Conservation (phyloP, 2,888 invertebrate species). For the Tenodera sinensis region DNA sequence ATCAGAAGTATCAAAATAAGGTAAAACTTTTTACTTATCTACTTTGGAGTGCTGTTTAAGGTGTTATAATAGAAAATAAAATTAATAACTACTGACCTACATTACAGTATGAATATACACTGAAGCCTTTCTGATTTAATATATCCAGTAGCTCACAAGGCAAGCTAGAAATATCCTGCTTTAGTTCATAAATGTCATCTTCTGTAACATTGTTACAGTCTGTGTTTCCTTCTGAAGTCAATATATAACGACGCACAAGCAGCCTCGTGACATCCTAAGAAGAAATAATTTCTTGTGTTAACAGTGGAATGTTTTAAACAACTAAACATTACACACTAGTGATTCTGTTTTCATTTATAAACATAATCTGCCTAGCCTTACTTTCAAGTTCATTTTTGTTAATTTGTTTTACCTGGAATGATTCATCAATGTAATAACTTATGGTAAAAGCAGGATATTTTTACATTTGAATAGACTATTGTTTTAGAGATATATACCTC, state of each 20-base stretch:
- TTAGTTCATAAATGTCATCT: slow-evolving; percentile 1
- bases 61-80: neutral
- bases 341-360: neutral
- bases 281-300: neutral
- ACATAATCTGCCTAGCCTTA: no score
- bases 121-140: neutral
- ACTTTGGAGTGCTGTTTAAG: neutral
- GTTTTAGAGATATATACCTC: neutral
- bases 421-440: neutral
- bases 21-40: neutral
- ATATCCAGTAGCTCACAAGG: neutral
- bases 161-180: slow-evolving; percentile 1
- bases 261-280: neutral
- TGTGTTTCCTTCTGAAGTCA: neutral
- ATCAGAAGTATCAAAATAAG: no score
- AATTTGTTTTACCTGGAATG: neutral
- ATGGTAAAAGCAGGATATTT: neutral
- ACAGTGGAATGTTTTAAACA: neutral
- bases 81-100: neutral
- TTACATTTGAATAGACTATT: neutral
- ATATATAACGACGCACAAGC: neutral
- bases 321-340: neutral
- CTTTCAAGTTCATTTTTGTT: neutral
- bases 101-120: neutral
- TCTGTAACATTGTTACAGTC: neutral